Evolutionary conservation across 1,140 invertebrate genomes (phyloP), one percentile per base, ranked within the genome.

Genomic region (Hyphantria cunea): DNA sequence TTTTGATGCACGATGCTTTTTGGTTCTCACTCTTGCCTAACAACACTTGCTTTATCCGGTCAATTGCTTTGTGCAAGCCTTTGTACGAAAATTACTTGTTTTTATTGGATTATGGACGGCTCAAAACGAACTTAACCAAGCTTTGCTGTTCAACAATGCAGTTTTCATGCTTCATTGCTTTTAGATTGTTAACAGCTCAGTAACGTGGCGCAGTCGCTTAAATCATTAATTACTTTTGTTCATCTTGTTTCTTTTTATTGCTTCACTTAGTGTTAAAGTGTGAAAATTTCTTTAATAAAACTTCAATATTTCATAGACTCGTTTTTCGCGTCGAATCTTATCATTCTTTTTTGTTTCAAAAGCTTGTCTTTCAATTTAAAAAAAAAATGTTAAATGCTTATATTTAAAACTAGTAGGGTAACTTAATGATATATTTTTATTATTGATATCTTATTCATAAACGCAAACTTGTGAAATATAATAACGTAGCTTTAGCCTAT

Each of bases 11-110:
- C 58, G 61, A 74, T 61, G 53, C 44, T 68, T 68, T 69, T 65
- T 45, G 63, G 54, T 31, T 41, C 39, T 53, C 11, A 33, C 37
- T 68, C 49, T 32, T 34, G 49, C 60, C 54, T 71, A 71, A 67
- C 68, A 61, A 69, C 73, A 72, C 70, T 80, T 72, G 64, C 69
- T 68, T 76, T 79, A 80, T 84, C 78, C 76, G 70, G 61, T 68
- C 75, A 74, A 76, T 68, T 75, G 72, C 78, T 74, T 73, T 76
- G 70, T 74, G 61, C 45, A 60, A 62, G 72, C 64, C 61, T 70
- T 76, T 66, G 62, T 62, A 50, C 59, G 67, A 74, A 78, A 76
- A 64, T 82, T 76, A 45, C 56, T 17, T 65, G 69, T 73, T 78
- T 78, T 76, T 65, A 84, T 78, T 73, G 69, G 71, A 78, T 80